A percentile compares a stretch with the other conserved stretches of the same genome.
Conservation (phyloP, 2,888 invertebrate genomes). For the Nudaria mundana region DNA sequence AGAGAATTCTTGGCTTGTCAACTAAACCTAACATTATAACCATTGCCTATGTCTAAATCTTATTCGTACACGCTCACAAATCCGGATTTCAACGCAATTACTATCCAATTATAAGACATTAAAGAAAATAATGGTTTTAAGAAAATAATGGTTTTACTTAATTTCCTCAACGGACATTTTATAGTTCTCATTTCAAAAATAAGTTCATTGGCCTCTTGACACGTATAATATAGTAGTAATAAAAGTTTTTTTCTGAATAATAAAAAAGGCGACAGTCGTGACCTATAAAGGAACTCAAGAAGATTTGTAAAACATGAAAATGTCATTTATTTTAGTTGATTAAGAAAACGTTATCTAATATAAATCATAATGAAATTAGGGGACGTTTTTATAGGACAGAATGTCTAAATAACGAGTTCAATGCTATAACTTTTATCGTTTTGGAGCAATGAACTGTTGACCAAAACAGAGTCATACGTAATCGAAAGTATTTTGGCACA, state of each 20-base stretch:
- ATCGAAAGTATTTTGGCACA: background rate
- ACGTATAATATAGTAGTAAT: too few relatives aligned
- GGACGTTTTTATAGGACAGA: conserved; percentile 8
- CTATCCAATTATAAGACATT: background rate
- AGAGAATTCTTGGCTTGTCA: too few relatives aligned
- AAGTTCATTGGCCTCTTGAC: conserved; percentile 8
- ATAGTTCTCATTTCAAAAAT: background rate
- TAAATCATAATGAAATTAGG: conserved; percentile 14
- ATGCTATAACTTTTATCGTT: conserved; percentile 18
- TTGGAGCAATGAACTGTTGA: conserved; percentile 8
- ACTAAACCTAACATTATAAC: too few relatives aligned
- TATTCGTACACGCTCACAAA: too few relatives aligned
- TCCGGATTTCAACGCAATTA: too few relatives aligned
- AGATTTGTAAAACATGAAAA: background rate
- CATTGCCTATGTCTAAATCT: too few relatives aligned
- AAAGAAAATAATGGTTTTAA: background rate
- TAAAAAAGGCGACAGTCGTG: background rate
- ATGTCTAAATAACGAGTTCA: conserved; percentile 8
- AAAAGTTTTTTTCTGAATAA: background rate
- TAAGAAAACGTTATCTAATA: conserved; percentile 20
- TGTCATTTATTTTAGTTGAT: conserved; percentile 1
- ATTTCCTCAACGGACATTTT: conserved; percentile 3
- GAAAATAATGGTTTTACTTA: too few relatives aligned
- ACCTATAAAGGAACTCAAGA: background rate
- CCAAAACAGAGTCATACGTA: background rate